A percentile compares a stretch with the other conserved stretches of the same genome.
Evolutionary conservation across 2,888 invertebrate genomes (phyloP).

Genomic region (Eledona agricola): DNA sequence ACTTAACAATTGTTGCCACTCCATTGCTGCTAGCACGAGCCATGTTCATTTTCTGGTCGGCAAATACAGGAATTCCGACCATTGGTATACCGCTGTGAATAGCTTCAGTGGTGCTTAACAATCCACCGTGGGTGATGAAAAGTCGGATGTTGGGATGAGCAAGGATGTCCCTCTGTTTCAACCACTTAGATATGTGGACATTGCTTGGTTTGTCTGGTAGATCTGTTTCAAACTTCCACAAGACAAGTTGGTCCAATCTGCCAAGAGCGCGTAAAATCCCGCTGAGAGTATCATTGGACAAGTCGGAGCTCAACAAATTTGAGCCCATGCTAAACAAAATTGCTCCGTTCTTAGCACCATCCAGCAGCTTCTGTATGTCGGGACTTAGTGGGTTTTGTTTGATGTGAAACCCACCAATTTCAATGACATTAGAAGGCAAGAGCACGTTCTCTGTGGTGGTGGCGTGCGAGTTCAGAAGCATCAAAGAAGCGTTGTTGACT

Average conservation of each 20-base stretch:
- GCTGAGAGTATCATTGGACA: conserved; percentile 51
- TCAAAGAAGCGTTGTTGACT: conserved; percentile 48
- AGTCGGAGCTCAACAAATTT: conserved; percentile 53
- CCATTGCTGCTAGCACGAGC: conserved; percentile 52
- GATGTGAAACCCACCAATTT: conserved; percentile 67
- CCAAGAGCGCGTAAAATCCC: conserved; percentile 55
- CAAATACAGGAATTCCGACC: conserved; percentile 64
- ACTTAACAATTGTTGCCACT: conserved; percentile 61
- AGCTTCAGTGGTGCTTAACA: conserved; percentile 63
- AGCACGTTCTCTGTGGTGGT: conserved; percentile 63
- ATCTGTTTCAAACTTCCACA: conserved; percentile 62
- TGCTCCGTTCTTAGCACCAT: conserved; percentile 56
- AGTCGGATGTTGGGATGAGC: conserved; percentile 62
- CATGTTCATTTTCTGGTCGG: conserved; percentile 64
- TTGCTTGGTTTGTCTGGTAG: conserved; percentile 55
- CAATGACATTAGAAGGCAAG: conserved; percentile 65
- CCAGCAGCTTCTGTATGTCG: conserved; percentile 56
- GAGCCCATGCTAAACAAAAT: conserved; percentile 62
- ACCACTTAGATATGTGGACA: conserved; percentile 59
- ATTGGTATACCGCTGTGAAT: conserved; percentile 64
- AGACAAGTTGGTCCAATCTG: conserved; percentile 57
- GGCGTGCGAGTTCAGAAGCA: conserved; percentile 61
- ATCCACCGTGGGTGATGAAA: conserved; percentile 65
- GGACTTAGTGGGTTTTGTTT: conserved; percentile 40
- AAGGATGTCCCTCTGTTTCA: conserved; percentile 57